phyloP scores from a whole-genome alignment of 1,140 invertebrate species.

The Atopsyche davidsoni region DNA sequence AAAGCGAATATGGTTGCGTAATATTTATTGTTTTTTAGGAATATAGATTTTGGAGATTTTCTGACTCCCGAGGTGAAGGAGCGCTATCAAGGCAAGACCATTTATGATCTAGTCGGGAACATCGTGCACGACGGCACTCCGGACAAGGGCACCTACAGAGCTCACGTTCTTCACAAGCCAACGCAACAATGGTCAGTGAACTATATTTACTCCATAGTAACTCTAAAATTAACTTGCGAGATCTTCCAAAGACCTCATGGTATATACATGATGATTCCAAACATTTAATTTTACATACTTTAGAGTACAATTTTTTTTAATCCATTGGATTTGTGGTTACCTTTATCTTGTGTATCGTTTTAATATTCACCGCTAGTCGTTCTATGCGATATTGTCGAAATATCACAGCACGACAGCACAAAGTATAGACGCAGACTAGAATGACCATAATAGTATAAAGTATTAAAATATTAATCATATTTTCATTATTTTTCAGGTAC shows the following conservation, averaged over 20 bases:
- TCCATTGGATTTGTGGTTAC: too few relatives aligned
- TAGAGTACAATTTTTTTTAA: too few relatives aligned
- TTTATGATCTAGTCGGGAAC: constrained; percentile 95
- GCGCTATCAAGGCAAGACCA: constrained; percentile 70
- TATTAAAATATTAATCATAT: constrained; percentile 8
- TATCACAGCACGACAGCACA: too few relatives aligned
- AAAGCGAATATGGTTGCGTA: not conserved
- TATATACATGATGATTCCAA: too few relatives aligned
- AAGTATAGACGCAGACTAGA: too few relatives aligned
- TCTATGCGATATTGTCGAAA: too few relatives aligned
- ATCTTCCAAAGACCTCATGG: too few relatives aligned
- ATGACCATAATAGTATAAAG: constrained; percentile 6
- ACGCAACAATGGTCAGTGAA: constrained; percentile 61
- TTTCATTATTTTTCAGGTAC: constrained; percentile 47
- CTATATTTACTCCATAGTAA: not conserved
- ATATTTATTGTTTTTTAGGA: constrained; percentile 53
- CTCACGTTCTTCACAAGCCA: constrained; percentile 93
- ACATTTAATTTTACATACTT: not conserved
- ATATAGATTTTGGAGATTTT: constrained; percentile 96
- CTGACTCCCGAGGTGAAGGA: constrained; percentile 78
- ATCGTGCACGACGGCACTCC: constrained; percentile 98
- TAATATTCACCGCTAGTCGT: too few relatives aligned
- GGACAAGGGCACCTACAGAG: constrained; percentile 87
- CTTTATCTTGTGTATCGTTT: not conserved
- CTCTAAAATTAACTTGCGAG: too few relatives aligned